A percentile compares a stretch with the other conserved stretches of the same genome.
Conservation (phyloP, 2,888 invertebrate species). For the Epiblema foenella region DNA sequence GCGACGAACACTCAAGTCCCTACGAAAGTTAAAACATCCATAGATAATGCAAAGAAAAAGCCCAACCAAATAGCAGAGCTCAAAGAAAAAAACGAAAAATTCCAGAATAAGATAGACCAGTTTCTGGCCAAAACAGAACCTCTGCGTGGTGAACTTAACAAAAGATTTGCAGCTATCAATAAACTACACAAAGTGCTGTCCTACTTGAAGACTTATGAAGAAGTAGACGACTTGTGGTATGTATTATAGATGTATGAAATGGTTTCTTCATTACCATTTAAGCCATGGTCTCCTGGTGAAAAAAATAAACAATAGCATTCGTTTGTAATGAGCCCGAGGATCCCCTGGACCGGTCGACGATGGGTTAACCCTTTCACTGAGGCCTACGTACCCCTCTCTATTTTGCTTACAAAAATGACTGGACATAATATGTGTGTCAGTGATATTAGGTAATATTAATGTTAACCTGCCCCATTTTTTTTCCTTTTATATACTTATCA, state of each 20-base stretch:
- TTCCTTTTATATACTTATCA: too few relatives aligned
- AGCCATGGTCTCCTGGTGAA: too few relatives aligned
- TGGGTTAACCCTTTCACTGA: too few relatives aligned
- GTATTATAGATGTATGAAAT: conserved; percentile 6
- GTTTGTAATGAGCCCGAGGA: too few relatives aligned
- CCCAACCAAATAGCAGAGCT: conserved; percentile 78
- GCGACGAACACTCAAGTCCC: conserved; percentile 86
- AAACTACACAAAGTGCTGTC: conserved; percentile 85
- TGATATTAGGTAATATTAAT: too few relatives aligned
- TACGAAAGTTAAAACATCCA: conserved; percentile 86
- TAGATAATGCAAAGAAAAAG: conserved; percentile 86
- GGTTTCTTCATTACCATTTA: too few relatives aligned
- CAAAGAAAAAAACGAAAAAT: conserved; percentile 75
- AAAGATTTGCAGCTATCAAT: conserved; percentile 73
- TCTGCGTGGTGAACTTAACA: conserved; percentile 75
- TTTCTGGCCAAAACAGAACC: conserved; percentile 72
- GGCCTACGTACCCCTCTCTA: too few relatives aligned
- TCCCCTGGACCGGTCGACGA: too few relatives aligned
- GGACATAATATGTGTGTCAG: too few relatives aligned
- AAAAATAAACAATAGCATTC: too few relatives aligned
- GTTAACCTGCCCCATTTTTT: too few relatives aligned
- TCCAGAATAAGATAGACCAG: conserved; percentile 69
- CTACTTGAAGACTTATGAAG: conserved; percentile 89
- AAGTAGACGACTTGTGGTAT: conserved; percentile 89
- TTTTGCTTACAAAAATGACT: too few relatives aligned